Conservation (phyloP, 2,888 invertebrate species). For the Dromius quadrimaculatus region DNA sequence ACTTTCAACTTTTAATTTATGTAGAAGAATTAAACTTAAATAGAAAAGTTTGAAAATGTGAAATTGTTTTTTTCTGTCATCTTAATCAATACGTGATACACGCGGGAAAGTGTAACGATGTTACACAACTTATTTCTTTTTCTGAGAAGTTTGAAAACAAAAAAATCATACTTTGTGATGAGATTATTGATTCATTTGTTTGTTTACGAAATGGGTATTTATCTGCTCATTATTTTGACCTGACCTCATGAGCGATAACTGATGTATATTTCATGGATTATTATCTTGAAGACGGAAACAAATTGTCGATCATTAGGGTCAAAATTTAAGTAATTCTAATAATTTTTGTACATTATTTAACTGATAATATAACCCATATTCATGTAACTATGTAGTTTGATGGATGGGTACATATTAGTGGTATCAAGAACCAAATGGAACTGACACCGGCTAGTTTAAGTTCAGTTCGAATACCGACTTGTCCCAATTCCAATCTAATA, state of each 20-base stretch:
- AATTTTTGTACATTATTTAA: background rate
- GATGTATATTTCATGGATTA: conserved; percentile 1
- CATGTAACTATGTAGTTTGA: background rate
- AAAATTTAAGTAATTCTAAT: conserved; percentile 5
- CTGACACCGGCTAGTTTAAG: background rate
- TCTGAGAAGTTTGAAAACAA: conserved; percentile 1
- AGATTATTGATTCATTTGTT: background rate
- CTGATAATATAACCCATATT: background rate
- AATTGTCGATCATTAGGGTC: conserved; percentile 23
- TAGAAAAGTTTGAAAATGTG: conserved; percentile 20
- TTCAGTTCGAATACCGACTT: too few relatives aligned
- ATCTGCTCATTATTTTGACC: conserved; percentile 21
- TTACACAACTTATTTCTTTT: background rate
- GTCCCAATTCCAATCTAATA: too few relatives aligned
- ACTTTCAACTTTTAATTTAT: conserved; percentile 35
- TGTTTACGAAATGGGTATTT: background rate
- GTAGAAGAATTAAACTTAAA: conserved; percentile 33
- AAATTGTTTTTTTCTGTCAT: conserved; percentile 10
- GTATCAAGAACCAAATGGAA: background rate
- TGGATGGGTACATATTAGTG: too few relatives aligned
- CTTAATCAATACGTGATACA: conserved; percentile 18
- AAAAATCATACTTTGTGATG: background rate
- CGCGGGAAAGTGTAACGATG: background rate
- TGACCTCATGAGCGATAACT: conserved; percentile 9
- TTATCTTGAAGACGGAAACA: background rate